Evolutionary conservation across 2,797 vertebrate genomes (phyloP), one percentile per base, ranked within the genome.

Genomic region (Myiothlypis coronata): DNA sequence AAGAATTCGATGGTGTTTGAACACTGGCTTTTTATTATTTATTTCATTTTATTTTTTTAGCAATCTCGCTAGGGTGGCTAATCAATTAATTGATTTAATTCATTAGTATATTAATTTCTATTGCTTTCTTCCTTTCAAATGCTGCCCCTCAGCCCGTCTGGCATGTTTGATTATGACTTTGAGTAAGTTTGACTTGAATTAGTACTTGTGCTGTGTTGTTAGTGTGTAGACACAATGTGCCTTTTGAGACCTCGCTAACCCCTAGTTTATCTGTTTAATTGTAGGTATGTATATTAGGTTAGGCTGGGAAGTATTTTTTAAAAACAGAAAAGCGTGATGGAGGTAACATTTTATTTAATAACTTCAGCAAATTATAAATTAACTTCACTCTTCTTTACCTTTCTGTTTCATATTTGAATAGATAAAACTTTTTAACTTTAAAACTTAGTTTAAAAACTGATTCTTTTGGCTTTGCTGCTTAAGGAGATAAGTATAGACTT

Each of bases 101-200:
- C 87, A 35, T 94, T 97, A 97, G 98, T 98, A 95, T 98, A 99
- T 99, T 99, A 99, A 99, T 98, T 97, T 98, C 98, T 99, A 96
- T 98, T 99, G 98, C 98, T 99, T 98, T 99, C 98, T 99, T 98
- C 98, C 98, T 98, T 98, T 98, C 97, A 98, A 99, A 99, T 98
- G 99, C 99, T 98, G 98, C 98, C 98, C 98, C 98, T 97, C 99
- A 99, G 99, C 98, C 99, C 99, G 98, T 99, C 99, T 98, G 99
- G 99, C 99, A 99, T 99, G 99, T 99, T 99, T 99, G 99, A 99
- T 99, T 99, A 99, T 99, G 99, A 99, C 99, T 99, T 99, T 98
- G 99, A 99, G 99, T 99, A 99, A 99, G 99, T 99, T 98, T 98
- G 98, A 98, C 98, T 98, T 98, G 96, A 97, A 98, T 98, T 98